Conservation (phyloP, 2,797 vertebrate species). For the Chelidonichthys spinosus region DNA sequence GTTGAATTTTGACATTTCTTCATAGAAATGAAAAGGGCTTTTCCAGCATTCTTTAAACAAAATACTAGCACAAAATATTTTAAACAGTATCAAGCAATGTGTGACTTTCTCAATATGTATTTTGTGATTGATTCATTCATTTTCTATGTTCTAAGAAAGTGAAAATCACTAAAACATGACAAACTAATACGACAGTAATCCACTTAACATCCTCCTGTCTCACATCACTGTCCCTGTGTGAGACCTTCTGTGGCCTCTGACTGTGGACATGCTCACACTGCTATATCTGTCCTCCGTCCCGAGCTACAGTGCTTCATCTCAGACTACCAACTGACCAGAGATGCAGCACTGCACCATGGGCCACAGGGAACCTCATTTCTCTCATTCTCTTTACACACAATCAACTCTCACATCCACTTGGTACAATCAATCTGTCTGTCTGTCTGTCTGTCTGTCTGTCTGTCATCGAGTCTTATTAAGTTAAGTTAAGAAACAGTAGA, state of each 20-base stretch:
- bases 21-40: not conserved
- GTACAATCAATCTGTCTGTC: too few species aligned
- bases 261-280: not conserved
- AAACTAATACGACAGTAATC: not conserved
- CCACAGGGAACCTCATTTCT: conserved; percentile 78
- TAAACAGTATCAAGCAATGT: not conserved
- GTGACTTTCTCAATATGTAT: not conserved
- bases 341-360: conserved; percentile 99
- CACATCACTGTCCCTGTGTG: not conserved
- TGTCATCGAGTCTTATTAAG: too few species aligned
- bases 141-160: too few species aligned
- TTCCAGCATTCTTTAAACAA: not conserved
- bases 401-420: not conserved
- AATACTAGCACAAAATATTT: not conserved
- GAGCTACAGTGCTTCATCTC: conserved; percentile 99
- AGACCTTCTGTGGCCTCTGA: not conserved
- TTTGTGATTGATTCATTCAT: not conserved
- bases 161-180: not conserved
- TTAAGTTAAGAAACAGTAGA: too few species aligned
- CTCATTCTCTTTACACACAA: too few species aligned
- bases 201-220: not conserved
- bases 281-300: conserved; percentile 85
- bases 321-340: conserved; percentile 99
- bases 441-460: too few species aligned
- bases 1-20: not conserved